A percentile compares a stretch with the other conserved stretches of the same genome.
These are phyloP conservation scores for Aelia acuminata DNA, from an alignment of 2,888 invertebrate species.

Conservation along the genomic window DNA sequence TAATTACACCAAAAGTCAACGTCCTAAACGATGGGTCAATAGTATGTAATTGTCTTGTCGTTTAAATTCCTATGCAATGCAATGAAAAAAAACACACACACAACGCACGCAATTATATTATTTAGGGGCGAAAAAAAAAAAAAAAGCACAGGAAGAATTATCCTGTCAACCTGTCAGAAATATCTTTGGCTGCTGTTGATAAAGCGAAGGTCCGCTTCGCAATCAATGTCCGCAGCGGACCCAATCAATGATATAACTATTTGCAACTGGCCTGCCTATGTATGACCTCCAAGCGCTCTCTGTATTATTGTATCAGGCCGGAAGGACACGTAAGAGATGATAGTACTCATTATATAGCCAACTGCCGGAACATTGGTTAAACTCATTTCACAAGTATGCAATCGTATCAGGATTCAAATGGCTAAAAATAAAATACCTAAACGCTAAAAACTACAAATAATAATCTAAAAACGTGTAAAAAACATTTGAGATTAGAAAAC, in stretches of 20 bases:
- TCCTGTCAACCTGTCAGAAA: slow-evolving; percentile 13
- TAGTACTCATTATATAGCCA: neutral
- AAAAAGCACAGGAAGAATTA: neutral
- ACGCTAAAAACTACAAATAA: no score
- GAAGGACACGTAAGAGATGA: neutral
- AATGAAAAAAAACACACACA: neutral
- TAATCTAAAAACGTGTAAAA: no score
- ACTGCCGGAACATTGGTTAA: neutral
- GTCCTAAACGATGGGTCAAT: neutral
- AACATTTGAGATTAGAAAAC: no score
- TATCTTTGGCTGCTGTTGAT: neutral
- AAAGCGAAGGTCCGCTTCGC: neutral
- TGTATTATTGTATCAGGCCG: neutral
- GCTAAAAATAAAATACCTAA: neutral
- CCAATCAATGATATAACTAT: neutral
- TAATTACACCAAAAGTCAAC: neutral
- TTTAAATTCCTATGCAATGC: neutral
- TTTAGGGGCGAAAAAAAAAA: neutral
- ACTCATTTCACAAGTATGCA: neutral
- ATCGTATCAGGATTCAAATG: neutral
- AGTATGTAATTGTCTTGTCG: neutral
- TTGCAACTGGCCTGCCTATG: neutral
- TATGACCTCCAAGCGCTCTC: neutral
- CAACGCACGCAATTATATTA: neutral
- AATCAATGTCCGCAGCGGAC: neutral